Percentiles rank a stretch among this genome's conserved stretches.
These are phyloP conservation scores for Heteractis magnifica DNA, from an alignment of 92 coral and sea anemone genomes.

Conservation along the genomic window DNA sequence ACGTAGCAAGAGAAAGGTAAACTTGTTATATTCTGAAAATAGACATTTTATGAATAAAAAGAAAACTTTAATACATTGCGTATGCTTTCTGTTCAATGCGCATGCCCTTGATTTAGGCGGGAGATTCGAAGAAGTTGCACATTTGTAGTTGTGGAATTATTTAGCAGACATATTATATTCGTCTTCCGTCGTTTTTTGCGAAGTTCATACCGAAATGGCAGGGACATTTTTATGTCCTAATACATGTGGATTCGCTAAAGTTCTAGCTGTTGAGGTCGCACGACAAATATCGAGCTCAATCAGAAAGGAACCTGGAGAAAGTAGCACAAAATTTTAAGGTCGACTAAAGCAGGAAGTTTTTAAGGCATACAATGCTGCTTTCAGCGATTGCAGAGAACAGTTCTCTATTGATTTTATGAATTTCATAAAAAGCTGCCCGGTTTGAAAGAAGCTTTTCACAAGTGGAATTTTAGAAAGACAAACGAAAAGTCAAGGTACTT, in stretches of 20 bases:
- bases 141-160: background rate
- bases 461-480: slow-evolving; percentile 42
- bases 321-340: slow-evolving; percentile 33
- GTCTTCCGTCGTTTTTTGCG: no score
- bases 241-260: slow-evolving; percentile 31
- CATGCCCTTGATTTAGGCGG: slow-evolving; percentile 4
- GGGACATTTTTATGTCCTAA: slow-evolving; percentile 17
- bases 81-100: no score
- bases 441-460: slow-evolving; percentile 22
- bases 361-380: slow-evolving; percentile 12
- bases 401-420: slow-evolving; percentile 22
- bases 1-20: no score
- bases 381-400: slow-evolving; percentile 15
- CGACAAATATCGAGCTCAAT: background rate
- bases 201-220: slow-evolving; percentile 1
- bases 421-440: slow-evolving; percentile 43
- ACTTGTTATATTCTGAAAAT: no score
- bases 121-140: background rate
- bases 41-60: no score
- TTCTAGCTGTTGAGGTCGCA: slow-evolving; percentile 12
- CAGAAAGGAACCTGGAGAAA: background rate
- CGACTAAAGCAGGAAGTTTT: slow-evolving; percentile 40
- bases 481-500: slow-evolving; percentile 33
- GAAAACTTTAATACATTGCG: no score
- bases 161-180: no score